Conservation (phyloP, 2,797 vertebrate genomes). For the Anabacerthia variegaticeps region DNA sequence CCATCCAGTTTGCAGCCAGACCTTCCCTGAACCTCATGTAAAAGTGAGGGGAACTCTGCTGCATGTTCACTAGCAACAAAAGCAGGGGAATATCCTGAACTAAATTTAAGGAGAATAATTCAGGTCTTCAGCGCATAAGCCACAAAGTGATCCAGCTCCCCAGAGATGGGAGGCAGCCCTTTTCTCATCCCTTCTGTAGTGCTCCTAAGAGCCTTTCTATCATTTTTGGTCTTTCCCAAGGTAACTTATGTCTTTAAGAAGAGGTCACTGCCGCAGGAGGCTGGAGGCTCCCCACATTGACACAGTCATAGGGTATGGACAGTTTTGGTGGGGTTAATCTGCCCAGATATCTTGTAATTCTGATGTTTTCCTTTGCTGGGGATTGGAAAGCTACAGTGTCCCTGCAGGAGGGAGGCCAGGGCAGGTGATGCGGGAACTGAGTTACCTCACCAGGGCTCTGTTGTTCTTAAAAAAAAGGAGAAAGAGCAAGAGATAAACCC, state of each 20-base stretch:
- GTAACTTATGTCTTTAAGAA: neutral
- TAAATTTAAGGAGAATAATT: neutral
- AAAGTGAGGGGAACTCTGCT: neutral
- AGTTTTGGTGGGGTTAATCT: neutral
- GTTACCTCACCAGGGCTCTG: neutral
- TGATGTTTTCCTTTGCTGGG: neutral
- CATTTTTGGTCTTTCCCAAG: neutral
- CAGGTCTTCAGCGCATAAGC: too few species aligned
- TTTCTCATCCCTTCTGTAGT: neutral
- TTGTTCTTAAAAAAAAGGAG: neutral
- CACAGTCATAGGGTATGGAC: neutral
- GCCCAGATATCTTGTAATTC: neutral
- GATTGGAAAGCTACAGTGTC: neutral
- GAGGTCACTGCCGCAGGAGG: neutral
- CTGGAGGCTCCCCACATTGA: neutral
- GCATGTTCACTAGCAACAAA: neutral
- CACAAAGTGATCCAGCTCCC: neutral
- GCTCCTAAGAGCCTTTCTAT: neutral
- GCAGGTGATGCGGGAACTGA: neutral
- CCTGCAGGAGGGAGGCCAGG: neutral
- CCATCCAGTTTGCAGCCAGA: neutral
- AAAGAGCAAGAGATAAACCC: neutral
- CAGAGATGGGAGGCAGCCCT: fast-evolving
- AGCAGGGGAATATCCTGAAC: neutral
- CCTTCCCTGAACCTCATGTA: neutral